A percentile compares a stretch with the other conserved stretches of the same genome.
These are phyloP conservation scores for Thripadectes ignobilis DNA, from an alignment of 2,797 vertebrate genomes.

Conservation along the genomic window DNA sequence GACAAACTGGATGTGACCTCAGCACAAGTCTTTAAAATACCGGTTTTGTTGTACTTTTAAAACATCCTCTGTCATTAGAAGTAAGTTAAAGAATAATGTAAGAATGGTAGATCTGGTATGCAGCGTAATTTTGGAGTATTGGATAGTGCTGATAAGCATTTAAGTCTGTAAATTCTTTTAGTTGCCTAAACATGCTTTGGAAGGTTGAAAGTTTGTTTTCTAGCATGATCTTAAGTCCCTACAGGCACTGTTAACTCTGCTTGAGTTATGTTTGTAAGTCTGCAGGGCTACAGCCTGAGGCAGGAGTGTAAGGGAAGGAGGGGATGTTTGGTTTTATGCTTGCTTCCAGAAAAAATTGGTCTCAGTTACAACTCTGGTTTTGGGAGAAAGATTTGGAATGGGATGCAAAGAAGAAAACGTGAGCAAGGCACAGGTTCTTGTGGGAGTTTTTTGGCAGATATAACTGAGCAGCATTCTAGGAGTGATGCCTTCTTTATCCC, in stretches of 20 bases:
- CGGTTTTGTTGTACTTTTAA: background rate
- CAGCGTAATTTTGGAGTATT: background rate
- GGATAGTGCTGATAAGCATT: background rate
- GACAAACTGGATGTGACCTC: background rate
- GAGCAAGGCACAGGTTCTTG: background rate
- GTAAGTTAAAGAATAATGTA: background rate
- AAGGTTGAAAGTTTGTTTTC: constrained; percentile 2
- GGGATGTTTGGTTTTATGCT: background rate
- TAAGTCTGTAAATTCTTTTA: background rate
- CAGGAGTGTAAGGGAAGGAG: background rate
- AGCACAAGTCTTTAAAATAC: background rate
- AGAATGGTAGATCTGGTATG: background rate
- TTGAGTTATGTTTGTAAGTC: background rate
- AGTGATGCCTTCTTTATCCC: background rate
- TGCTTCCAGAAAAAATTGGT: background rate
- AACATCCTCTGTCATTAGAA: background rate
- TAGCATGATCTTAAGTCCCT: background rate
- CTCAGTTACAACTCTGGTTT: background rate
- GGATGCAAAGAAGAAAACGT: background rate
- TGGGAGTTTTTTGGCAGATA: background rate
- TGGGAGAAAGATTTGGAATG: background rate
- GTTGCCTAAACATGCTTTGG: background rate
- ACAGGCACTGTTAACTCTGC: background rate
- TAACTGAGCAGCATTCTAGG: background rate
- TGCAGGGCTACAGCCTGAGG: background rate